phyloP scores from a whole-genome alignment of 1,140 invertebrate genomes.

The Tetramorium simillimum region DNA sequence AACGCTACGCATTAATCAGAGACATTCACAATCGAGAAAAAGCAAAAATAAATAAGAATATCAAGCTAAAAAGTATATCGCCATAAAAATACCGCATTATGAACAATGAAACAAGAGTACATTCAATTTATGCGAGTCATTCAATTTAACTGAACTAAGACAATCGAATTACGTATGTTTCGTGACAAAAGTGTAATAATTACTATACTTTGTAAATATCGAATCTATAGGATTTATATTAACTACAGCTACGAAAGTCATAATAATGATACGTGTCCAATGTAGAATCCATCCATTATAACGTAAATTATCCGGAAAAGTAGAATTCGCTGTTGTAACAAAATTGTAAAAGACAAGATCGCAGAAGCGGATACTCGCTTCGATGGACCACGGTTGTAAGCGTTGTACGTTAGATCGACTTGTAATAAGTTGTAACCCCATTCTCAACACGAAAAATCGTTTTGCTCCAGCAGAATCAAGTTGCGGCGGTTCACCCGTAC shows the following conservation, averaged over 20 bases:
- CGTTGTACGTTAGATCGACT: constrained; percentile 32
- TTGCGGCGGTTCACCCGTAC: constrained; percentile 22
- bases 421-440: constrained; percentile 56
- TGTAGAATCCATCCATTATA: neutral
- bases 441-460: constrained; percentile 54
- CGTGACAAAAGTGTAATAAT: neutral
- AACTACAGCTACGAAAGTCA: neutral
- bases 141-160: neutral
- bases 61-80: neutral
- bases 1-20: constrained; percentile 35
- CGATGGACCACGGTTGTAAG: neutral
- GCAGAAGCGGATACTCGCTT: constrained; percentile 2
- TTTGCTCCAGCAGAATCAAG: constrained; percentile 44
- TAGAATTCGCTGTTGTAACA: neutral
- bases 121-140: neutral
- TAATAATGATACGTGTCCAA: neutral
- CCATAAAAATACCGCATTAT: neutral
- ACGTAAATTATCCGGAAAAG: neutral
- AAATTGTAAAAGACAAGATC: neutral
- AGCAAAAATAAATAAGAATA: constrained; percentile 19
- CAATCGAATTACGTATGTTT: neutral
- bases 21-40: constrained; percentile 1
- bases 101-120: neutral
- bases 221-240: neutral
- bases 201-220: neutral